Percentiles rank a stretch among this genome's conserved stretches.
Conservation (phyloP, 2,888 invertebrate species). For the Anticlea derivata region DNA sequence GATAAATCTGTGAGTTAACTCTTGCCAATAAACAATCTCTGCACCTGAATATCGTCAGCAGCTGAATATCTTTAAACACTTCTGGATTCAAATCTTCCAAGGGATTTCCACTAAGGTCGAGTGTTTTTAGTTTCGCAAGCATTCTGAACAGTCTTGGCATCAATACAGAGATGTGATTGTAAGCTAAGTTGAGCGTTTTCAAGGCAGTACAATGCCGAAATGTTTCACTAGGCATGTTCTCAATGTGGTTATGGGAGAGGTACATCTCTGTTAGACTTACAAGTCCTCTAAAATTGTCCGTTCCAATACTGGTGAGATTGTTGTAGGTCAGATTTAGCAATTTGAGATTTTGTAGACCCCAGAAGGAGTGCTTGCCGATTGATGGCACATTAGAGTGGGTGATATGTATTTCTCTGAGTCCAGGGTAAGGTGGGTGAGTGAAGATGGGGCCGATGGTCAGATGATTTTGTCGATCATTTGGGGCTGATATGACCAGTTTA, state of each 20-base stretch:
- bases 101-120: slow-evolving; percentile 91
- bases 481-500: slow-evolving; percentile 87
- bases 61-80: slow-evolving; percentile 90
- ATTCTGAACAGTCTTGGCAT: slow-evolving; percentile 89
- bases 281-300: slow-evolving; percentile 91
- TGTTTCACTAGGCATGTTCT: slow-evolving; percentile 89
- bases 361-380: slow-evolving; percentile 91
- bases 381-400: slow-evolving; percentile 89
- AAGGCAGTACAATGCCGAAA: slow-evolving; percentile 90
- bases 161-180: slow-evolving; percentile 87
- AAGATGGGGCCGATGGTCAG: slow-evolving; percentile 89
- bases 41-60: slow-evolving; percentile 88
- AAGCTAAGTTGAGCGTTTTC: slow-evolving; percentile 85
- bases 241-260: slow-evolving; percentile 89
- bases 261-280: slow-evolving; percentile 88
- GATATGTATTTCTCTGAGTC: slow-evolving; percentile 88
- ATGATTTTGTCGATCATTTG: slow-evolving; percentile 83
- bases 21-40: slow-evolving; percentile 88
- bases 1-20: slow-evolving; percentile 91
- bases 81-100: slow-evolving; percentile 89
- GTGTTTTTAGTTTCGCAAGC: slow-evolving; percentile 87
- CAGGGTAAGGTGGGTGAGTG: slow-evolving; percentile 78
- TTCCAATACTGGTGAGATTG: slow-evolving; percentile 87
- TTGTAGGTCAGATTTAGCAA: slow-evolving; percentile 88
- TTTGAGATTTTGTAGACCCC: slow-evolving; percentile 87